Evolutionary conservation across 2,797 vertebrate genomes (phyloP).

Genomic region (Dicrostonyx torquatus): DNA sequence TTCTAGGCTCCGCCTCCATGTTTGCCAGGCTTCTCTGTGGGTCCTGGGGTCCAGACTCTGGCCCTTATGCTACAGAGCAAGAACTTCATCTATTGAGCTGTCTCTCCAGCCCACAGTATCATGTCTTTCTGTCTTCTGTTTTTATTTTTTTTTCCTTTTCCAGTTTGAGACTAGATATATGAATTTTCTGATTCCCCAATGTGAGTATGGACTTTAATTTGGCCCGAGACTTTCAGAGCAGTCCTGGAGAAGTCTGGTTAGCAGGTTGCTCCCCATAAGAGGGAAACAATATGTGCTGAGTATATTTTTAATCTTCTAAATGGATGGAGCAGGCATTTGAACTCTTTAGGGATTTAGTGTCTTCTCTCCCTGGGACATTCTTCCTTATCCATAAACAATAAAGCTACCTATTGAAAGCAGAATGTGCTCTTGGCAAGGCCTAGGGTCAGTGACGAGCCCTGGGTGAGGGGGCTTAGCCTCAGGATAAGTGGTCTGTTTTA

Average conservation of each 20-base stretch:
- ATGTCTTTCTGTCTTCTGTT: background rate
- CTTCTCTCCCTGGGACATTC: background rate
- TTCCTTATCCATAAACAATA: background rate
- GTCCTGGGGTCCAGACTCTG: background rate
- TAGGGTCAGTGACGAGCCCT: background rate
- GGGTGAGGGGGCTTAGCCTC: background rate
- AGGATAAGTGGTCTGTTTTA: background rate
- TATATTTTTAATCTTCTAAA: slow-evolving; percentile 62
- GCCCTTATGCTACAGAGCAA: background rate
- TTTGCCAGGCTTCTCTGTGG: background rate
- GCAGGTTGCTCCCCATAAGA: background rate
- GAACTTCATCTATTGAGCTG: background rate
- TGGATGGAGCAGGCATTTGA: background rate
- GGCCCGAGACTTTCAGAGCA: slow-evolving; percentile 34
- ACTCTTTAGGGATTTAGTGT: slow-evolving; percentile 39
- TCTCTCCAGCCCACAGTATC: background rate
- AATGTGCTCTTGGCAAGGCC: background rate
- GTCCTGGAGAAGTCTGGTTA: slow-evolving; percentile 35
- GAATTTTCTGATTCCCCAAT: slow-evolving; percentile 60
- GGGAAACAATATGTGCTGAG: background rate
- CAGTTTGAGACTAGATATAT: slow-evolving; percentile 46
- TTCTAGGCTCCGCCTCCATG: background rate
- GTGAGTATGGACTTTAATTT: slow-evolving; percentile 67
- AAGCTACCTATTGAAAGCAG: background rate
- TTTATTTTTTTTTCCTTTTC: slow-evolving; percentile 47